A percentile compares a stretch with the other conserved stretches of the same genome.
phyloP scores from a whole-genome alignment of 1,140 invertebrate genomes.

The Apis laboriosa region DNA sequence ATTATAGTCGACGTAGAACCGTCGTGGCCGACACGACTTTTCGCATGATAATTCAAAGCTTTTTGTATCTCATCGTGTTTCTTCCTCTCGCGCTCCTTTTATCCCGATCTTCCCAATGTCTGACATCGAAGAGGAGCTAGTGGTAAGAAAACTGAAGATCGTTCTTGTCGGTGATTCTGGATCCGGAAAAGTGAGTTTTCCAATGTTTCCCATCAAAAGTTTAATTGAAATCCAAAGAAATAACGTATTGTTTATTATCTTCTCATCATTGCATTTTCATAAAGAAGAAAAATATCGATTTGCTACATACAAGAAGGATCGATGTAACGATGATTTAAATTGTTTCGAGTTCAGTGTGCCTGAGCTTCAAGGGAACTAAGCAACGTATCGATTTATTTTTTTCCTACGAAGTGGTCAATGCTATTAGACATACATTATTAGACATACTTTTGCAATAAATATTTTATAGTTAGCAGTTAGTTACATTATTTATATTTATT shows the following conservation, averaged over 20 bases:
- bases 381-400: conserved; percentile 39
- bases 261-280: background rate
- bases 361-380: background rate
- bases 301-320: no score
- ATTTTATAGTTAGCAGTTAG: no score
- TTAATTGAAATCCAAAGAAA: background rate
- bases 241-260: background rate
- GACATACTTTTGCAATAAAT: background rate
- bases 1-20: conserved; percentile 50
- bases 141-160: conserved; percentile 88
- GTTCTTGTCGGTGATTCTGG: conserved; percentile 90
- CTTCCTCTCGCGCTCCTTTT: background rate
- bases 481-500: background rate
- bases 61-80: background rate
- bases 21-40: conserved; percentile 28
- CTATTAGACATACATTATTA: background rate
- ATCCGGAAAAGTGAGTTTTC: conserved; percentile 89
- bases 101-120: conserved; percentile 79
- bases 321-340: conserved; percentile 1
- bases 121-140: conserved; percentile 86
- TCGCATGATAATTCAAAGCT: conserved; percentile 46
- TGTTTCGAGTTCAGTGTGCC: conserved; percentile 16
- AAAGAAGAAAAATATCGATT: background rate
- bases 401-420: conserved; percentile 20
- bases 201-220: background rate